A percentile compares a stretch with the other conserved stretches of the same genome.
These are phyloP conservation scores for Dermochelys coriacea DNA, from an alignment of 2,797 vertebrate species.

Conservation along the genomic window DNA sequence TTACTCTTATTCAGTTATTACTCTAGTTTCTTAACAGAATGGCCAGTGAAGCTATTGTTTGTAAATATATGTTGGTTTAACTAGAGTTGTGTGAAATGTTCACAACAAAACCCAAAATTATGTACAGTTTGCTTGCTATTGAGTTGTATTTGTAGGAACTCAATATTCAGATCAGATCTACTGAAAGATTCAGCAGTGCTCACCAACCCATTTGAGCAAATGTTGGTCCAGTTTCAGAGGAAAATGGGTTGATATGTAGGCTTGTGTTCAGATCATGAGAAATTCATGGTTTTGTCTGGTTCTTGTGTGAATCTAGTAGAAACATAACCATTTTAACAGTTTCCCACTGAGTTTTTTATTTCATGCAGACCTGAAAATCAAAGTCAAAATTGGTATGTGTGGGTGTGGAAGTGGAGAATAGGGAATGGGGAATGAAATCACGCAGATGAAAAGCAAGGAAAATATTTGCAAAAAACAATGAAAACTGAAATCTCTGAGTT, in stretches of 20 bases:
- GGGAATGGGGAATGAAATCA: slow-evolving; percentile 51
- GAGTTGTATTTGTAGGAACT: slow-evolving; percentile 39
- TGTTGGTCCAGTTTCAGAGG: slow-evolving; percentile 29
- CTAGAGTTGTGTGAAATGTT: slow-evolving; percentile 43
- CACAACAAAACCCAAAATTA: background rate
- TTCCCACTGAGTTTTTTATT: slow-evolving; percentile 74
- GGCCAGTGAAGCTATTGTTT: background rate
- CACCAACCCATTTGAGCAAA: background rate
- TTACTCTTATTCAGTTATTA: slow-evolving; percentile 70
- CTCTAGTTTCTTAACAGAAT: background rate
- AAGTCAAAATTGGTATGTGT: slow-evolving; percentile 54
- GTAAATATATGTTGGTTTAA: background rate
- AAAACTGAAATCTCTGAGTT: background rate
- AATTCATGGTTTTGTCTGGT: slow-evolving; percentile 63
- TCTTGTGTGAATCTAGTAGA: slow-evolving; percentile 54
- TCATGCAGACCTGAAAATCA: slow-evolving; percentile 64
- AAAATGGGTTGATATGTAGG: slow-evolving; percentile 32
- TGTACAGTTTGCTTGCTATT: slow-evolving; percentile 19
- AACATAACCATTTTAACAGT: slow-evolving; percentile 66
- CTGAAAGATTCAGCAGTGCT: background rate
- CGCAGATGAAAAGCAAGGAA: slow-evolving; percentile 48
- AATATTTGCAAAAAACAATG: background rate
- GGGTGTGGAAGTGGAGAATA: slow-evolving; percentile 68
- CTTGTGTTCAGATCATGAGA: slow-evolving; percentile 23
- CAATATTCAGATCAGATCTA: background rate